Percentiles rank a stretch among this genome's conserved stretches.
Conservation (phyloP, 2,797 vertebrate species). For the Sebastes wilsoni region DNA sequence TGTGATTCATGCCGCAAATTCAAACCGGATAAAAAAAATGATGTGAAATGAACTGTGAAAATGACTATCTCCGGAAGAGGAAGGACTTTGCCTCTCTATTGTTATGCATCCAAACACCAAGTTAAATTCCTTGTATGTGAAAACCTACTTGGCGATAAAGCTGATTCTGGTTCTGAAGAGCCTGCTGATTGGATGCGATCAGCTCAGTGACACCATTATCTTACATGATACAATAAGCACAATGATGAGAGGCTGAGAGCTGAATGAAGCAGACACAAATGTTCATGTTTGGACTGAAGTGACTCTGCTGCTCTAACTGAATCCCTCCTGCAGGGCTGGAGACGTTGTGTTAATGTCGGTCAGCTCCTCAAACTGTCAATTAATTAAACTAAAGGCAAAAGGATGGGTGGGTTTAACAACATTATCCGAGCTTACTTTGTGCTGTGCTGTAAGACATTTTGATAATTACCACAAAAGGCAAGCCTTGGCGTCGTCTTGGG, state of each 20-base stretch:
- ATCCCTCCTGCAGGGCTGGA: background rate
- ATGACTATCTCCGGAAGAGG: too few species aligned
- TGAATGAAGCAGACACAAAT: background rate
- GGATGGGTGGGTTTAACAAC: background rate
- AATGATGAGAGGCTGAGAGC: background rate
- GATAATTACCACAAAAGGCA: constrained; percentile 10
- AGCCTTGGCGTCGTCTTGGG: constrained; percentile 3
- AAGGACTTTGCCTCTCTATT: too few species aligned
- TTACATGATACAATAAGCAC: background rate
- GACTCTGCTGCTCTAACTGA: background rate
- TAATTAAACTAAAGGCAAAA: constrained; percentile 18
- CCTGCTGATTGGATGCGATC: constrained; percentile 21
- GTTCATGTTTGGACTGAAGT: background rate
- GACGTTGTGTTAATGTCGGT: background rate
- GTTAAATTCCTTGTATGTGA: background rate
- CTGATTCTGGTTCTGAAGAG: constrained; percentile 1
- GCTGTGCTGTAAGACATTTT: constrained; percentile 15
- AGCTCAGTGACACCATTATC: background rate
- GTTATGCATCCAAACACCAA: background rate
- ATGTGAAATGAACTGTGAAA: too few species aligned
- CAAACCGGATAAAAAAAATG: too few species aligned
- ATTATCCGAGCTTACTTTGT: background rate
- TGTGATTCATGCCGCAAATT: too few species aligned
- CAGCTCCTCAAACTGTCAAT: constrained; percentile 25
- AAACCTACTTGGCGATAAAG: background rate